Percentiles rank a stretch among this genome's conserved stretches.
phyloP scores from a whole-genome alignment of 64 coral and sea anemone genomes.

The Stylophora pistillata region DNA sequence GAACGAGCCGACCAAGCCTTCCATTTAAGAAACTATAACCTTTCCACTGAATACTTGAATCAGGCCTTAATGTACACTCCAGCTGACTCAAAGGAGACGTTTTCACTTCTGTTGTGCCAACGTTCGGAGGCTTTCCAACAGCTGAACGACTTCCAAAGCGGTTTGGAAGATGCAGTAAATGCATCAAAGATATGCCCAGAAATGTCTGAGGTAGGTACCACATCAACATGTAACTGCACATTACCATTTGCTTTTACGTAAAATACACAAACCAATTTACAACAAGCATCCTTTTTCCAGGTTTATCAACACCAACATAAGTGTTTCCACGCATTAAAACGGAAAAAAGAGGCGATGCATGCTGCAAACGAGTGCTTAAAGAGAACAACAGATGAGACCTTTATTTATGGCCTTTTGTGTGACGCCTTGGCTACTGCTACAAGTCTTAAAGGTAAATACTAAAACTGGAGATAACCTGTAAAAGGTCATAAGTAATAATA shows the following conservation, averaged over 20 bases:
- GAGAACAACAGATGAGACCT: neutral
- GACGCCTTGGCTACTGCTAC: neutral
- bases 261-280: neutral
- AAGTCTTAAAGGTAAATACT: neutral
- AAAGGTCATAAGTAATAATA: too few relatives aligned
- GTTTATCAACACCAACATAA: neutral
- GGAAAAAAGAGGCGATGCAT: neutral
- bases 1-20: neutral
- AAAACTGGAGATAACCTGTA: too few relatives aligned
- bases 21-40: neutral
- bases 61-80: conserved; percentile 22
- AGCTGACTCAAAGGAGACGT: neutral
- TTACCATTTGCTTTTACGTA: neutral
- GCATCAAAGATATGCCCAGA: neutral
- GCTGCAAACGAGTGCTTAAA: conserved; percentile 3
- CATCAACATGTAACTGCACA: neutral
- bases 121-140: neutral
- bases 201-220: conserved; percentile 5
- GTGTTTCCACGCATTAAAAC: neutral
- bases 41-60: neutral
- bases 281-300: neutral
- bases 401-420: neutral
- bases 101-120: conserved; percentile 29
- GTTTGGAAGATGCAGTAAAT: conserved; percentile 26
- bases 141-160: neutral